Evolutionary conservation across 2,797 vertebrate genomes (phyloP), one percentile per base, ranked within the genome.

Genomic region (Chelon auratus): DNA sequence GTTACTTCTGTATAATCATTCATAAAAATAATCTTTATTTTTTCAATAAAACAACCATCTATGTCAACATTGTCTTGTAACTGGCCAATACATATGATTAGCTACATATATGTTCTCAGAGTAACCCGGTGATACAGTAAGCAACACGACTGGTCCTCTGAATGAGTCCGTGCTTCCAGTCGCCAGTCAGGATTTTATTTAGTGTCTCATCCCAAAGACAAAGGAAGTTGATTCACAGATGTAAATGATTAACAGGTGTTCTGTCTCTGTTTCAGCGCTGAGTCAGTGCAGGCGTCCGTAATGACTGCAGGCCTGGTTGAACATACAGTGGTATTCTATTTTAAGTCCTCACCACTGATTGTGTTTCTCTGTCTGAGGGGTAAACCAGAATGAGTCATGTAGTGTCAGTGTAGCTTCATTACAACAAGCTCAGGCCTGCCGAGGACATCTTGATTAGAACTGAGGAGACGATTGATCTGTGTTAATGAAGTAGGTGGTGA

Each of bases 401-500:
- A 37, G 22, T 36, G 66, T 18, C 33, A 24, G 51, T n/a, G 67
- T 40, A 50, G 6, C 4, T 11, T 1, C 4, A 33, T 9, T 15
- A 15, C 13, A 15, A 43, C 40, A 43, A 15, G 13, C 5, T 5
- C 20, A 18, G 42, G 56, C 55, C 36, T 40, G 39, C 37, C 9
- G 2, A 17, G 33, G 40, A n/a, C 4, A 40, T 26, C 43, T 17
- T 12, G 40, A 45, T 83, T 67, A 81, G 84, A 86, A 82, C 42
- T 54, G 76, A 18, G 78, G 80, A 39, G 72, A 69, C 2, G 52
- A 63, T 0, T 86, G 83, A 51, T 97, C 95, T 0, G 92, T 95
- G 80, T 94, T 94, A 40, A 97, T 90, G 50, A 96, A 97, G 78
- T 95, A 97, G 6, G 97, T 97, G 62, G 93, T 95, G 40, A 97